Conservation (phyloP, 2,113 vertebrate genomes). For the Microcebus murinus region DNA sequence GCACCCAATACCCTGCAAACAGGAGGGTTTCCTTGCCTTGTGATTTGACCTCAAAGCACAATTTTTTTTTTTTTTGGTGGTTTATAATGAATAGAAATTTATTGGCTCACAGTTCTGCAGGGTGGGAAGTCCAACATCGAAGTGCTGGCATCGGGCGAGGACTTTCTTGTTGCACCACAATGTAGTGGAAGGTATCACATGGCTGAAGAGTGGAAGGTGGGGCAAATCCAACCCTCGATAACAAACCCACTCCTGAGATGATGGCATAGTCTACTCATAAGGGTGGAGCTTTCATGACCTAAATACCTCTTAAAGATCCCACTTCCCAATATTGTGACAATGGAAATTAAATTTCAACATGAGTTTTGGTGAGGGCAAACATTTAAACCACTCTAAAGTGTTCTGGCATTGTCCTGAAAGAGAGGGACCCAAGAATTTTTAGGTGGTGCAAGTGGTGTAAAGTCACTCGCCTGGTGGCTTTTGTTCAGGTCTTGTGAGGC, state of each 20-base stretch:
- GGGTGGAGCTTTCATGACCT: not conserved
- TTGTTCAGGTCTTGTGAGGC: not conserved
- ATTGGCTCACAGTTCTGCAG: not conserved
- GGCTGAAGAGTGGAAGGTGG: not conserved
- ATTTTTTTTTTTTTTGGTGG: no score
- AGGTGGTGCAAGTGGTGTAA: not conserved
- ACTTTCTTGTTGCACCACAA: not conserved
- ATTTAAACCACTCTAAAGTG: not conserved
- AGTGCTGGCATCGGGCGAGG: not conserved
- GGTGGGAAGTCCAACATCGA: not conserved
- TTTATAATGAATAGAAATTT: not conserved
- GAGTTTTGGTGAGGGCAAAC: not conserved
- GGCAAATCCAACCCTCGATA: not conserved
- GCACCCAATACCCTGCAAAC: not conserved
- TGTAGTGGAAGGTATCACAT: not conserved
- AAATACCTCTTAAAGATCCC: not conserved
- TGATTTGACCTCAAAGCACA: constrained; percentile 32
- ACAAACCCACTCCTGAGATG: not conserved
- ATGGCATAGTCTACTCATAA: not conserved
- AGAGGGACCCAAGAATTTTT: not conserved
- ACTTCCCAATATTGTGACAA: not conserved
- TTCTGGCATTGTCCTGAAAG: not conserved
- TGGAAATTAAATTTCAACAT: not conserved
- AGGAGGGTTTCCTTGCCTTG: not conserved
- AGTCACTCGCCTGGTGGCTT: not conserved